Base-by-base conservation (phyloP, 2,888 invertebrate genomes). In the Syrista parreyssii region DNA sequence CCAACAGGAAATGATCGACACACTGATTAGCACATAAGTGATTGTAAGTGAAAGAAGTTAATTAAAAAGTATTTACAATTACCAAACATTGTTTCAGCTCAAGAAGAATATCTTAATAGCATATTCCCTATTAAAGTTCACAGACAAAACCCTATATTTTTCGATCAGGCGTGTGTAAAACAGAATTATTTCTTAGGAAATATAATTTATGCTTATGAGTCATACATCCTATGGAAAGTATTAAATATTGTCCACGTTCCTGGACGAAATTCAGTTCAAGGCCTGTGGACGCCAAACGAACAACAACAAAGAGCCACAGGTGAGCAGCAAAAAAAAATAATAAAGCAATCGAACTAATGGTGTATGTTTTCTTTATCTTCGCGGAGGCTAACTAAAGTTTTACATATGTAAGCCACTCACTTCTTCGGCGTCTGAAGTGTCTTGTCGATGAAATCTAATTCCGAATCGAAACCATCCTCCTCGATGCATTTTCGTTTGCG, bases 401-500 rank as follows among this genome's bases (percentile, higher is more conserved):
- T 23, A 55, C 2, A 55, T 55, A n/a, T n/a, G n/a, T n/a, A 23
- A 23, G 55, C 9, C 71, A 71, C 90, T 87, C 89, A 94, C 95
- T 93, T 94, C 92, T 95, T 95, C 3, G 95, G 94, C n/a, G 94
- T 93, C 84, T 93, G 93, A 78, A 94, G 88, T 0, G 93, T 93
- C 84, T 93, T 92, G 81, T 93, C 93, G 82, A 94, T 93, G 76
- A 93, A 92, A 84, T 92, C 92, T 78, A 92, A 92, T 81, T 93
- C 91, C 76, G 92, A 92, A 83, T 93, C 92, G 79, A 92, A 91
- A 72, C 90, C 88, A 79, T 92, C 93, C 68, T 92, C 92, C 76
- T 93, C 93, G 82, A 92, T 93, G 75, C 92, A 92, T 88, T 94
- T 94, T 79, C 94, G 92, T 81, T 94, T 93, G 75, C 92, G 91